These are phyloP conservation scores for Brachylomia viminalis DNA, from an alignment of 2,888 invertebrate species.

Conservation along the genomic window DNA sequence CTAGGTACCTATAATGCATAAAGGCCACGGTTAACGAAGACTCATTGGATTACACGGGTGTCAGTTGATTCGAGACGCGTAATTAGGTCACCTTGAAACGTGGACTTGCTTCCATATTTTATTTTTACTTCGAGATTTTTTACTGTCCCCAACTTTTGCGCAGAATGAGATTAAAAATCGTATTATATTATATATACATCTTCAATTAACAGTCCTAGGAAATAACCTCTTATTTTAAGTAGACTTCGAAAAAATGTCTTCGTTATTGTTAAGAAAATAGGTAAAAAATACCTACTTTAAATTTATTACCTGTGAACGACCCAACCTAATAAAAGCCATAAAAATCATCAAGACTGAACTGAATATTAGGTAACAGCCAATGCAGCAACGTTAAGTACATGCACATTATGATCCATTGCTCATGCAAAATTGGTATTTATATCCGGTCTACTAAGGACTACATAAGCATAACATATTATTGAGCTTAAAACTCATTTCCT, in stretches of 20 bases:
- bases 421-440: constrained; percentile 57
- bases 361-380: constrained; percentile 35
- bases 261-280: neutral
- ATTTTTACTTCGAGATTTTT: constrained; percentile 54
- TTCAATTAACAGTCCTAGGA: constrained; percentile 32
- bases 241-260: constrained; percentile 4
- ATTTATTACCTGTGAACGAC: constrained; percentile 25
- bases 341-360: constrained; percentile 18
- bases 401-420: constrained; percentile 31
- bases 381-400: constrained; percentile 46
- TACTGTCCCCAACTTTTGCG: constrained; percentile 42
- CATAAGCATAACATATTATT: constrained; percentile 49
- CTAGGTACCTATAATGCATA: constrained; percentile 41
- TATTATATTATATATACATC: constrained; percentile 51
- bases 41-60: constrained; percentile 69
- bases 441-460: constrained; percentile 33
- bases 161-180: constrained; percentile 51
- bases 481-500: constrained; percentile 57
- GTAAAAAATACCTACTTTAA: neutral
- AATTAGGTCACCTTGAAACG: constrained; percentile 71
- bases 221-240: constrained; percentile 25
- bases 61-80: constrained; percentile 68
- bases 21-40: constrained; percentile 62
- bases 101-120: constrained; percentile 59
- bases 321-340: neutral